phyloP scores from a whole-genome alignment of 2,888 invertebrate genomes.

The Arctia plantaginis region DNA sequence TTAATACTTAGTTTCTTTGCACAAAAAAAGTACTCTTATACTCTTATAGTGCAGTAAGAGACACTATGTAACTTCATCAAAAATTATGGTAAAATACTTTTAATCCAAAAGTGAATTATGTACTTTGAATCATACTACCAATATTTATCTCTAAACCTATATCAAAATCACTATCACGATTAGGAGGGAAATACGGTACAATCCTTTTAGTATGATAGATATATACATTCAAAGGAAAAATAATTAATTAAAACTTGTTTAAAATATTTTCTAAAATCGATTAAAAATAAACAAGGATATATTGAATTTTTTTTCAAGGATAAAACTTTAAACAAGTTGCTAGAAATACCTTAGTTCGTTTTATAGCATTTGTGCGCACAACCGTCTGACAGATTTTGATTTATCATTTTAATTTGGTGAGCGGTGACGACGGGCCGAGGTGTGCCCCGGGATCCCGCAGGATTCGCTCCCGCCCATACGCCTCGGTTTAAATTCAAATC shows the following conservation, averaged over 20 bases:
- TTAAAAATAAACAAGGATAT: constrained; percentile 45
- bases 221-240: neutral
- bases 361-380: constrained; percentile 55
- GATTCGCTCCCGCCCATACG: constrained; percentile 64
- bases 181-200: neutral
- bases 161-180: neutral
- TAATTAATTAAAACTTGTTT: neutral
- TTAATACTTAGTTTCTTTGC: too few species aligned
- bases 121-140: neutral
- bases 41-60: too few species aligned
- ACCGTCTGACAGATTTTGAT: constrained; percentile 79
- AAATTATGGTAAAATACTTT: too few species aligned
- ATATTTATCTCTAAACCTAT: neutral
- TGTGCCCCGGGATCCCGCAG: constrained; percentile 67
- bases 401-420: constrained; percentile 84
- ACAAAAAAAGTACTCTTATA: too few species aligned
- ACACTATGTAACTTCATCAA: too few species aligned
- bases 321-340: constrained; percentile 55
- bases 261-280: neutral
- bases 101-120: too few species aligned
- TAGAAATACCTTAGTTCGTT: constrained; percentile 53
- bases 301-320: constrained; percentile 44
- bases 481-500: constrained; percentile 75
- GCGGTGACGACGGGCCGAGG: constrained; percentile 74
- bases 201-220: neutral